Base-by-base conservation (phyloP, 2,888 invertebrate species). In the Saturnia pavonia region DNA sequence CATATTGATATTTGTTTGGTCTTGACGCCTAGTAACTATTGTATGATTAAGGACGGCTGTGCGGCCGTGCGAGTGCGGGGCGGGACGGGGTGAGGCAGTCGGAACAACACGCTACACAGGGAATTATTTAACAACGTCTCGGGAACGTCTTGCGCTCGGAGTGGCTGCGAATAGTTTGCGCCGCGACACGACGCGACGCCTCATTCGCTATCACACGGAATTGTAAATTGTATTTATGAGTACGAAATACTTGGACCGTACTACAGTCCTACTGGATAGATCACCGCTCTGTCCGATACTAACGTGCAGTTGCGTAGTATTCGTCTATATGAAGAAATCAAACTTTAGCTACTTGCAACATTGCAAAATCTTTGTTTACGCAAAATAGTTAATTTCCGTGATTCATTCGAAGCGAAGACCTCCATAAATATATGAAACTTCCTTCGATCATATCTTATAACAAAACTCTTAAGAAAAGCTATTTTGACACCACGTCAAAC, bases 101-200 rank as follows among this genome's bases (percentile, higher is more conserved):
- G 14, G 16, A 60, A 11, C 14, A 60, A 60, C 57, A 14, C 25
- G 4, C 25, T 14, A 78, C 82, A 85, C 76, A 83, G 74, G 75
- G 87, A 87, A 87, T 87, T 84, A 87, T 86, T 86, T 82, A 86
- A 77, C 76, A 78, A 76, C 76, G 72, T 82, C 81, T 81, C 81
- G 72, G 72, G 75, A 76, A 71, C 72, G 71, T 76, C 76, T 75
- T 75, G 72, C 69, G 60, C 25, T 69, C 43, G 48, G 51, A 63
- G 71, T 60, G 63, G 51, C 48, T 69, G 19, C 48, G 60, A 60
- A 70, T 48, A 66, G 25, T 3, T 42, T 14, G 51, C 34, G 34
- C 2, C 34, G 34, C 42, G 67, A 43, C 19, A 9, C 27, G 34
- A 34, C 34, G 34, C 42, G 67, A 43, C 19, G 14, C 27, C 67